phyloP scores from a whole-genome alignment of 2,113 vertebrate species.

The Misgurnus anguillicaudatus region DNA sequence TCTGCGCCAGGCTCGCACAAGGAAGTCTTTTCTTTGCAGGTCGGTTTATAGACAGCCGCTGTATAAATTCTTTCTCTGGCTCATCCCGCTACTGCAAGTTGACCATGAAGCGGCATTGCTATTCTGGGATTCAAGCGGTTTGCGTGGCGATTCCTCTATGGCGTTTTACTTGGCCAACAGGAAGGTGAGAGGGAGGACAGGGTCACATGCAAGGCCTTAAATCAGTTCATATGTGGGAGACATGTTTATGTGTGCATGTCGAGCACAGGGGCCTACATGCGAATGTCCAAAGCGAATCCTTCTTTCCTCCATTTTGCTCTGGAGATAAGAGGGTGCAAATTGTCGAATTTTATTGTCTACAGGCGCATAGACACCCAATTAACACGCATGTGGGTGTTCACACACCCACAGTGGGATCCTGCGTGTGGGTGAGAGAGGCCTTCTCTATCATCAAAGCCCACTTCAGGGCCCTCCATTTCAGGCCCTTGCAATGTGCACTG shows the following conservation, averaged over 20 bases:
- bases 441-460: slow-evolving; percentile 69
- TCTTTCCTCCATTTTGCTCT: slow-evolving; percentile 53
- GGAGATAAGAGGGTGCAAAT: slow-evolving; percentile 61
- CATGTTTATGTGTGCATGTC: slow-evolving; percentile 38
- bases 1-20: slow-evolving; percentile 61
- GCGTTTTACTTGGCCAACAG: slow-evolving; percentile 49
- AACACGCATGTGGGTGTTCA: slow-evolving; percentile 63
- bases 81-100: slow-evolving; percentile 68
- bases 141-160: slow-evolving; percentile 60
- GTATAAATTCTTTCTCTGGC: slow-evolving; percentile 66
- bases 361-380: slow-evolving; percentile 54
- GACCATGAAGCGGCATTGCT: slow-evolving; percentile 67
- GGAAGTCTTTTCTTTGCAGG: slow-evolving; percentile 62
- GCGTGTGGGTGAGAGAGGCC: slow-evolving; percentile 61
- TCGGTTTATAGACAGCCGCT: slow-evolving; percentile 60
- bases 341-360: slow-evolving; percentile 58
- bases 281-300: slow-evolving; percentile 6
- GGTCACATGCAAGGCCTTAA: slow-evolving; percentile 22
- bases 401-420: slow-evolving; percentile 48
- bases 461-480: slow-evolving; percentile 59
- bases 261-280: neutral
- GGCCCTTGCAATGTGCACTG: slow-evolving; percentile 32
- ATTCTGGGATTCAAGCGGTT: slow-evolving; percentile 65
- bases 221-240: neutral
- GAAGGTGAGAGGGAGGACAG: slow-evolving; percentile 39